Evolutionary conservation across 2,113 vertebrate genomes (phyloP).

Genomic region (Pelmatolapia mariae): DNA sequence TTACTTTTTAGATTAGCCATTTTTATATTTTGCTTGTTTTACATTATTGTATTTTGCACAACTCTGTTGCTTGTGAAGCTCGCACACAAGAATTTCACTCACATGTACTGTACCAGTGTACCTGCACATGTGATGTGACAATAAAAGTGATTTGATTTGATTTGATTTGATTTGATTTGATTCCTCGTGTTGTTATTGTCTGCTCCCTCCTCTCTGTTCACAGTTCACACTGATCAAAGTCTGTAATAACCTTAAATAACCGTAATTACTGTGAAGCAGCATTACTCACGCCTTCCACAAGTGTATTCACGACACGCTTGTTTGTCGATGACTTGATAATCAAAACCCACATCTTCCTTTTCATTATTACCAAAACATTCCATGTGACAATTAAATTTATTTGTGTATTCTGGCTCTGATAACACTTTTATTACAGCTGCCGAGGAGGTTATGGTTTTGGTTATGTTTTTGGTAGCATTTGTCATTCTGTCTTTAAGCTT

Average conservation of each 20-base stretch:
- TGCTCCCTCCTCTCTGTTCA: not conserved
- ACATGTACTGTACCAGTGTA: too few species aligned
- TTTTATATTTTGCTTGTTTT: too few species aligned
- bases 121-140: too few species aligned
- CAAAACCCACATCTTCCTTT: not conserved
- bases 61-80: too few species aligned
- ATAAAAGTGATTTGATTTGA: too few species aligned
- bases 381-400: not conserved
- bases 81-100: too few species aligned
- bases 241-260: not conserved
- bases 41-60: too few species aligned
- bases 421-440: not conserved
- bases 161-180: too few species aligned
- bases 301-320: not conserved
- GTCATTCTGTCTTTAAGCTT: not conserved
- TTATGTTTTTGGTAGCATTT: not conserved
- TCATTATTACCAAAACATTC: not conserved
- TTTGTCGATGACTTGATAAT: not conserved
- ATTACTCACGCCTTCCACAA: not conserved
- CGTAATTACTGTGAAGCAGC: not conserved
- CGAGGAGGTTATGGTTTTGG: not conserved
- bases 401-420: accelerated
- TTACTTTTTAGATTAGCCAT: too few species aligned
- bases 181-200: not conserved
- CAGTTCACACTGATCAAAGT: not conserved